Base-by-base conservation (phyloP, 2,113 vertebrate species). In the Tachycineta bicolor region DNA sequence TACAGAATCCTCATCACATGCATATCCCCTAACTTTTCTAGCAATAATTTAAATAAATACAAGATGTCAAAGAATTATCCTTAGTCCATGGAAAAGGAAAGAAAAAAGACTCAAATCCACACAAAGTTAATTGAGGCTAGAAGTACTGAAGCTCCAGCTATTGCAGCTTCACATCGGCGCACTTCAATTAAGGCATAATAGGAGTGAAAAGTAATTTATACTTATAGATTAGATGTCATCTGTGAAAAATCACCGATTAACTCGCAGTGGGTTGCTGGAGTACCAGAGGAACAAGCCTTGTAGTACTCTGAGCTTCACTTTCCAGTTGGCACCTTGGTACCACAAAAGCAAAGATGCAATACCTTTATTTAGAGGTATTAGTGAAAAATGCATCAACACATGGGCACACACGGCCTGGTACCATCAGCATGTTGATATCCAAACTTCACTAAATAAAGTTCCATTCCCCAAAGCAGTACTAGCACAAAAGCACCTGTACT, bases 181-280 rank as follows among this genome's bases (percentile, higher is more conserved):
- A 95, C 96, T 98, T 98, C 98, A 98, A 98, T 98, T 98, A 98
- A 98, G 97, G 97, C 97, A 97, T 98, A 98, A 97, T 98, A 98
- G 94, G 97, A 97, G 93, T 96, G 96, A 94, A 97, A 97, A 98
- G 98, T 98, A 98, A 98, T 98, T 98, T 98, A 98, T 97, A 98
- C 92, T 97, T 97, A 98, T 97, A 97, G 97, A 98, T 98, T 98
- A 98, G 97, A 97, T 98, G 98, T 97, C 96, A 2, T 62, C 91
- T 93, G 91, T 98, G 98, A 98, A 98, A 98, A 98, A 98, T 98
- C 86, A 33, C 97, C 5, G 71, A 98, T 98, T 98, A 97, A 98
- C 91, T 98, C 95, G 83, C 97, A 97, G 89, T 76, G 82, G 87
- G 97, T 68, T 97, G 95, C 95, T 94, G 94, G 95, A 97, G 95